Conservation (phyloP, 2,797 vertebrate genomes). For the Scarus forsteni region DNA sequence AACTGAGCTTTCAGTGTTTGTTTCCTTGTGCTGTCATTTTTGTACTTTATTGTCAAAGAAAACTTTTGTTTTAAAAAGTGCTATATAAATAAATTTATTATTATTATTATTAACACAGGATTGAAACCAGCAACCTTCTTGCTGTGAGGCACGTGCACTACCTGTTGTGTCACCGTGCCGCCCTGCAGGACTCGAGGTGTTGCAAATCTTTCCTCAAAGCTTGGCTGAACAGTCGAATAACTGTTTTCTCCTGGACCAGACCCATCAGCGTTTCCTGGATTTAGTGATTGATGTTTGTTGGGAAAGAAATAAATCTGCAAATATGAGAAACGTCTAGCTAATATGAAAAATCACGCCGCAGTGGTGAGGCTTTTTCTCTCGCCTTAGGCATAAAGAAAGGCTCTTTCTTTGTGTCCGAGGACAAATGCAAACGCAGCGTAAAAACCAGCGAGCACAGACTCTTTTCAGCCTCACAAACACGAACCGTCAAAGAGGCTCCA, state of each 20-base stretch:
- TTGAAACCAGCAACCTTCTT: no score
- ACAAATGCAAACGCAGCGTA: not conserved
- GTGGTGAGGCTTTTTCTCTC: not conserved
- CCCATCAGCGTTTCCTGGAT: not conserved
- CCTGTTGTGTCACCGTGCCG: no score
- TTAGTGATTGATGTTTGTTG: not conserved
- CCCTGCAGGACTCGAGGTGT: no score
- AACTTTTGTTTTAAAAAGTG: no score
- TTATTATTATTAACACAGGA: no score
- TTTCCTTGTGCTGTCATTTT: no score
- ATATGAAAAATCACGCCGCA: not conserved
- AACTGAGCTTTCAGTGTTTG: no score
- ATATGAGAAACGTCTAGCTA: not conserved
- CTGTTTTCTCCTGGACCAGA: not conserved
- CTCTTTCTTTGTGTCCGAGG: not conserved
- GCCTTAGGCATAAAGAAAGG: not conserved
- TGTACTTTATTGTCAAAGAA: no score
- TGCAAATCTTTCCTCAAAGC: no score
- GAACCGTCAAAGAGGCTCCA: not conserved
- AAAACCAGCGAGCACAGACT: not conserved
- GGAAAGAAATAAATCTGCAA: not conserved
- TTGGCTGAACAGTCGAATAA: no score
- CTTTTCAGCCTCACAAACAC: conserved; percentile 2
- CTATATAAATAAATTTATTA: no score
- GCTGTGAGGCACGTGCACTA: no score